Evolutionary conservation across 2,113 vertebrate species (phyloP), one percentile per base, ranked within the genome.

Genomic region (Sialia sialis): DNA sequence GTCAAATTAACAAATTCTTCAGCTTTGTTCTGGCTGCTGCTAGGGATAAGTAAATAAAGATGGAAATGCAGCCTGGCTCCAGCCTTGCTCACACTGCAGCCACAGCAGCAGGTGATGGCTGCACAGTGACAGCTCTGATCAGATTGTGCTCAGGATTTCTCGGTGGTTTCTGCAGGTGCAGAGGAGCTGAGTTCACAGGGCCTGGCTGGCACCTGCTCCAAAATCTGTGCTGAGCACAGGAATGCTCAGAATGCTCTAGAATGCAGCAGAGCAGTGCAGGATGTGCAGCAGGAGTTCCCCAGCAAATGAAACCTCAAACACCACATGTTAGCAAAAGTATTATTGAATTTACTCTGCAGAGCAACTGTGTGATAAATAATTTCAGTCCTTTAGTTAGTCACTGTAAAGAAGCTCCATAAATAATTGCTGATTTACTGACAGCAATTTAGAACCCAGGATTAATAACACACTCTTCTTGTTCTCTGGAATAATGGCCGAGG

Each of bases 341-440:
- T 64, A 22, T 7, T 76, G 81, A 46, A 74, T 85, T 87, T 41
- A 46, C 62, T 60, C 64, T 75, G 84, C 81, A 93, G 39, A 68
- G 29, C 51, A 69, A 9, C 41, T 23, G 2, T 16, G 69, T 39
- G 63, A 90, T 66, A 85, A 94, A 89, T 66, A 82, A 87, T 83
- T 80, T 38, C 75, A 77, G 1, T 73, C 44, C 63, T 74, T 83
- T 90, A 63, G 55, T 77, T 90, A 90, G 46, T 80, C 46, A 22
- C 39, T 80, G 76, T 63, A 70, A 92, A 88, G 92, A 74, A 80
- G 51, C 59, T 59, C 55, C 68, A 86, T 94, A 79, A 95, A 95
- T 94, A 96, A 94, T 95, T 93, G 54, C 84, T 80, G 85, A 62
- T 87, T 85, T 69, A 63, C 85, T 88, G 72, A 77, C 82, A 90